These are phyloP conservation scores for Oreotrochilus melanogaster DNA, from an alignment of 2,113 vertebrate genomes.

Conservation along the genomic window DNA sequence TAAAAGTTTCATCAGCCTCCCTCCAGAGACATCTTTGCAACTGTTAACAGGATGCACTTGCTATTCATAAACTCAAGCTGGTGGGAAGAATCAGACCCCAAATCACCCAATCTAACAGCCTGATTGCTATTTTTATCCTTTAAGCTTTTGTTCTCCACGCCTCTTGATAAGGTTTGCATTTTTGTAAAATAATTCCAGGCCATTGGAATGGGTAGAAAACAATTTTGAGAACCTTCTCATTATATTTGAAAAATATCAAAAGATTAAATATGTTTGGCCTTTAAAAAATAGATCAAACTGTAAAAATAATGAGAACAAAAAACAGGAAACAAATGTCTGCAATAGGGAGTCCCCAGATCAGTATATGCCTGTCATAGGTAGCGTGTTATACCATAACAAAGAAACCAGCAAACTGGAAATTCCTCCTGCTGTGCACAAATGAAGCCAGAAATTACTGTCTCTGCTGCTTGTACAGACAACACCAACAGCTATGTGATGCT, in stretches of 20 bases:
- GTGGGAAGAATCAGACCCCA: not conserved
- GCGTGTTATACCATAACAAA: not conserved
- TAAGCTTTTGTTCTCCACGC: not conserved
- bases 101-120: not conserved
- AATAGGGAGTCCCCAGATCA: not conserved
- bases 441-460: not conserved
- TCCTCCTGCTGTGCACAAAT: constrained; percentile 17
- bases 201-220: not conserved
- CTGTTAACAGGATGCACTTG: not conserved
- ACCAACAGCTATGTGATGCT: not conserved
- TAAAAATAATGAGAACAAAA: not conserved
- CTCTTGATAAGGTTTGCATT: fast-evolving
- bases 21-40: not conserved
- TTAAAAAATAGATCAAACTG: not conserved
- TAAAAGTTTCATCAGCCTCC: not conserved
- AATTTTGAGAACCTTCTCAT: not conserved
- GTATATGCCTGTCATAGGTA: not conserved
- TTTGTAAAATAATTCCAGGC: not conserved
- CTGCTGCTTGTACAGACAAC: not conserved
- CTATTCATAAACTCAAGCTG: not conserved
- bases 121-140: not conserved
- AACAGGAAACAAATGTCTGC: not conserved
- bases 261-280: not conserved
- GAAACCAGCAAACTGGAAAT: constrained; percentile 36
- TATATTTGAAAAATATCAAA: not conserved